Base-by-base conservation (phyloP, 2,888 invertebrate genomes). In the Proisotoma minuta region DNA sequence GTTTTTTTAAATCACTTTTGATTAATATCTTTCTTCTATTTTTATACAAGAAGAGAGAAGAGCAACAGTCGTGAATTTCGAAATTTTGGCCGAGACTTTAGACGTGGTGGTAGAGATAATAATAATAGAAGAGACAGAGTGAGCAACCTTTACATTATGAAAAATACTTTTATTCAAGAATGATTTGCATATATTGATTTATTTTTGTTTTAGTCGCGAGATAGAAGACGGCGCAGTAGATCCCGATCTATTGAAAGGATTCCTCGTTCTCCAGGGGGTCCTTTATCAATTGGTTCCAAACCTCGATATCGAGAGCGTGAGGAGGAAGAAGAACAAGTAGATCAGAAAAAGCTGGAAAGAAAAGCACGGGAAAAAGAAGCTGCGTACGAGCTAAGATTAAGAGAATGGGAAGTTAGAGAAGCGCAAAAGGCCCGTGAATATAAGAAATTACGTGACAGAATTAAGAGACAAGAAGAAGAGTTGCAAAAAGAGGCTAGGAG, bases 341-440 rank as follows among this genome's bases (percentile, higher is more conserved):
- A 97, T 76, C 85, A 89, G 75, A 90, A 94, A 77, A 88, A 93
- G 73, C 81, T 87, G 4, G 96, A 97, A 77, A 87, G 95, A 78
- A 87, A 91, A 78, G 89, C 95, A 0, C 80, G 94, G 12, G 96
- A 97, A 77, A 96, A 96, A 78, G 97, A 97, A 79, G 89, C 90
- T 29, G 91, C 92, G n/a, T 97, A 97, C 79, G 95, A 97, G 76
- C 79, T 81, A 74, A 75, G 79, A 49, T 75, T 82, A 20, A 79
- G 85, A 63, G 82, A 84, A 29, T 97, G 96, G 96, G 95, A 96
- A 80, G 82, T 84, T 0, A 83, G 96, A 68, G 96, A 97, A 79
- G 84, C 90, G 18, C 86, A 95, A 76, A 91, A 92, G 79, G 83
- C 86, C 23, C 90, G 92, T 78, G 96, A 98, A 75, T 88, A 93